phyloP scores from a whole-genome alignment of 2,113 vertebrate genomes.

The Thomomys bottae region DNA sequence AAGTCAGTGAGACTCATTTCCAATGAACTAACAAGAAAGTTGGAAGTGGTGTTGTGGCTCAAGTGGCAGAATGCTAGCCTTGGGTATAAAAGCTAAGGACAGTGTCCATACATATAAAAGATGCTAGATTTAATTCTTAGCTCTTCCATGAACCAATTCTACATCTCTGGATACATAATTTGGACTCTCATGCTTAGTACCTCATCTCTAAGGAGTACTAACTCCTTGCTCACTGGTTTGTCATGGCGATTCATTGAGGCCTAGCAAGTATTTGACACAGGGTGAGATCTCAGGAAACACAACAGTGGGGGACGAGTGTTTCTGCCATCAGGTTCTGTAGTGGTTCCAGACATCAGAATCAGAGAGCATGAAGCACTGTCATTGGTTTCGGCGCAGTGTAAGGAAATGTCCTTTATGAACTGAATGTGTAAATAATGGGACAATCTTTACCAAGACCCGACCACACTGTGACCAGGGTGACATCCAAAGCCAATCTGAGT shows the following conservation, averaged over 20 bases:
- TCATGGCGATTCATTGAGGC: background rate
- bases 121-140: constrained; percentile 14
- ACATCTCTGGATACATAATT: background rate
- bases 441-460: background rate
- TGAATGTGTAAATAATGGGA: background rate
- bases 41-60: too few species aligned
- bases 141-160: constrained; percentile 10
- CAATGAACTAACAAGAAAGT: too few species aligned
- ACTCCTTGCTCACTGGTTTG: background rate
- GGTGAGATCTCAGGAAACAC: background rate
- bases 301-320: background rate
- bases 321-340: background rate
- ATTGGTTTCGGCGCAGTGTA: background rate
- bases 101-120: too few species aligned
- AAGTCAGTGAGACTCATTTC: too few species aligned
- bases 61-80: too few species aligned
- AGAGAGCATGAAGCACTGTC: background rate
- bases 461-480: background rate
- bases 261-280: background rate
- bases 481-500: constrained; percentile 17
- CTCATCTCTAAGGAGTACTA: background rate
- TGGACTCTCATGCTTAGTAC: background rate
- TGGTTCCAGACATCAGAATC: background rate
- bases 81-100: background rate
- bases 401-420: background rate